Conservation (phyloP, 92 coral and sea anemone genomes). For the Parazoanthus darwini region DNA sequence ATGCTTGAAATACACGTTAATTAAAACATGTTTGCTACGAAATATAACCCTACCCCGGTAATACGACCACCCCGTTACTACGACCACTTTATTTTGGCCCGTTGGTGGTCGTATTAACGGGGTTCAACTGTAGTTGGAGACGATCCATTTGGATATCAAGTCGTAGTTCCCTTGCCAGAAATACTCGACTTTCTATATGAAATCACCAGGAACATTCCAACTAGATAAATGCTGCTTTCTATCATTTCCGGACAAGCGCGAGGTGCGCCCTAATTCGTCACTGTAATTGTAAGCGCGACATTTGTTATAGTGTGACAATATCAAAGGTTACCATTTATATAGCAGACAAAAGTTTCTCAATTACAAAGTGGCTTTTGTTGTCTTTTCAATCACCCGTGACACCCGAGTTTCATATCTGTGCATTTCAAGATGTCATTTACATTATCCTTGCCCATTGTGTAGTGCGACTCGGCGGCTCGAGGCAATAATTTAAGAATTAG, state of each 20-base stretch:
- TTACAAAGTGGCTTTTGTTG: conserved; percentile 20
- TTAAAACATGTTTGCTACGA: no score
- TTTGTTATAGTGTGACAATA: background rate
- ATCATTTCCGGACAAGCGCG: conserved; percentile 17
- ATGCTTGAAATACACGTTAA: no score
- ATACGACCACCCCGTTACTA: no score
- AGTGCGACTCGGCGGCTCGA: conserved; percentile 23
- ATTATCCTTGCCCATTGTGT: background rate
- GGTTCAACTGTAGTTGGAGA: background rate
- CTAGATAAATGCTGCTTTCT: background rate
- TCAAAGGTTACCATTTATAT: conserved; percentile 32
- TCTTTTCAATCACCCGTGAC: conserved; percentile 20
- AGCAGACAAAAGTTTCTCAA: background rate
- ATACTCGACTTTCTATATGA: no score
- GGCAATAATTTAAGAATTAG: background rate
- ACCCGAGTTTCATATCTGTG: background rate
- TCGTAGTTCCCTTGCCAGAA: background rate
- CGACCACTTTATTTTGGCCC: no score
- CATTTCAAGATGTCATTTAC: conserved; percentile 11
- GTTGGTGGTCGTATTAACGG: no score
- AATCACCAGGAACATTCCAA: background rate
- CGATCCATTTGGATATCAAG: background rate
- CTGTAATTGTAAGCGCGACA: no score
- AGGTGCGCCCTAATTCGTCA: no score
- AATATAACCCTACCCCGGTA: no score